Evolutionary conservation across 37 sponge, comb jelly and placozoan genomes (phyloP).

Genomic region (Aphrocallistes beatrix): DNA sequence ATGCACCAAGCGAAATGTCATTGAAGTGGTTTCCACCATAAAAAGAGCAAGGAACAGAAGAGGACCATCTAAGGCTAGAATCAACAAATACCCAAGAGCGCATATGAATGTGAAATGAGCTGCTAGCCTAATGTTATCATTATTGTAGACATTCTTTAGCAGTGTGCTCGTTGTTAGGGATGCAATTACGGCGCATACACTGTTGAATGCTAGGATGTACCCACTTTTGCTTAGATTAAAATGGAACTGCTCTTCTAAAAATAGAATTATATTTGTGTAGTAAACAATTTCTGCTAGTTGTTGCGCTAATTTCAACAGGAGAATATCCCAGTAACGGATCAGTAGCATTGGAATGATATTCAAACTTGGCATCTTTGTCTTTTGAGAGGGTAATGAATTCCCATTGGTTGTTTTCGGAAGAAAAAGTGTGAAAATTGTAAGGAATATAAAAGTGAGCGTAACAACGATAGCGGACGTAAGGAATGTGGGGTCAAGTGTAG

Average conservation of each 20-base stretch:
- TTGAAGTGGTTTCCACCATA: background rate
- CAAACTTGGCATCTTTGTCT: background rate
- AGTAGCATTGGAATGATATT: background rate
- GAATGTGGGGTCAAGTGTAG: background rate
- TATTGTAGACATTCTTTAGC: background rate
- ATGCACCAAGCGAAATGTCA: background rate
- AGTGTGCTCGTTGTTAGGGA: background rate
- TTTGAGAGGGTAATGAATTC: background rate
- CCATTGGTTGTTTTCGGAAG: background rate
- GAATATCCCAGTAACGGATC: background rate
- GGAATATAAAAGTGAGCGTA: background rate
- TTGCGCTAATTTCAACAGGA: background rate
- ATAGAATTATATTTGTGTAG: background rate
- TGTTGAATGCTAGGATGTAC: background rate
- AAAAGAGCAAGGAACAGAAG: background rate
- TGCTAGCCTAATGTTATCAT: background rate
- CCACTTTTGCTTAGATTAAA: background rate
- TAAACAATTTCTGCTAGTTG: background rate
- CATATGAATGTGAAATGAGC: background rate
- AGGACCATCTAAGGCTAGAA: background rate
- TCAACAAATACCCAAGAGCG: background rate
- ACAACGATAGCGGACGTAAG: background rate
- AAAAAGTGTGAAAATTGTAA: background rate
- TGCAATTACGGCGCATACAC: background rate
- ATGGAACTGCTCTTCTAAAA: background rate